These are phyloP conservation scores for Osmerus mordax DNA, from an alignment of 2,113 vertebrate species.

Conservation along the genomic window DNA sequence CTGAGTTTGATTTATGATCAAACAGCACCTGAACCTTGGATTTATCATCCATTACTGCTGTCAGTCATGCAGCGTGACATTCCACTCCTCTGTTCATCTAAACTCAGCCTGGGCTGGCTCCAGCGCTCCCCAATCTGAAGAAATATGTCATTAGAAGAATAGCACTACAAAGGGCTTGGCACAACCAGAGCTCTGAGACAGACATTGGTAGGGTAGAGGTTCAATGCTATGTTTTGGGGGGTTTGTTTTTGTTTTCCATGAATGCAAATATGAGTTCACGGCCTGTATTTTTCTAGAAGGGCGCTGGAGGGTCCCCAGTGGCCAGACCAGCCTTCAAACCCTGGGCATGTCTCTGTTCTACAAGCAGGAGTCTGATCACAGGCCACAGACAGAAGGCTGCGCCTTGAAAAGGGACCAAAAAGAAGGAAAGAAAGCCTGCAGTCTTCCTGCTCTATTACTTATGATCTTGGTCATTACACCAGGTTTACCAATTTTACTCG, in stretches of 20 bases:
- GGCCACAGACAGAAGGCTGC: neutral
- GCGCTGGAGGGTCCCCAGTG: neutral
- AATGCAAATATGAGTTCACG: neutral
- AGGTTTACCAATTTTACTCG: conserved; percentile 7
- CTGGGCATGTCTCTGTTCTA: neutral
- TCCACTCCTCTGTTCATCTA: neutral
- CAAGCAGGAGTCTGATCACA: neutral
- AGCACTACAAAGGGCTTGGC: neutral
- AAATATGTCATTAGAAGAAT: neutral
- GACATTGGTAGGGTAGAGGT: neutral
- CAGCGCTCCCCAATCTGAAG: too few relatives aligned
- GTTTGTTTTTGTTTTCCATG: neutral
- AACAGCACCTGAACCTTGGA: neutral
- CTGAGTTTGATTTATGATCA: neutral
- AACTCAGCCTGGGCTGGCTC: too few relatives aligned
- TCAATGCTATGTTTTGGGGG: neutral
- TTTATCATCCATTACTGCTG: neutral
- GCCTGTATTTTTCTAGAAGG: neutral
- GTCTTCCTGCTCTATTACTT: neutral
- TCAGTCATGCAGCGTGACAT: neutral
- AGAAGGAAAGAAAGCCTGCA: neutral
- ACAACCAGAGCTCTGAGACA: neutral
- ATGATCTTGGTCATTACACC: neutral
- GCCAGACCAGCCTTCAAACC: neutral
- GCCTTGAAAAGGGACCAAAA: neutral